Percentiles rank a stretch among this genome's conserved stretches.
Conservation (phyloP, 2,113 vertebrate species). For the Nothoprocta pentlandii region DNA sequence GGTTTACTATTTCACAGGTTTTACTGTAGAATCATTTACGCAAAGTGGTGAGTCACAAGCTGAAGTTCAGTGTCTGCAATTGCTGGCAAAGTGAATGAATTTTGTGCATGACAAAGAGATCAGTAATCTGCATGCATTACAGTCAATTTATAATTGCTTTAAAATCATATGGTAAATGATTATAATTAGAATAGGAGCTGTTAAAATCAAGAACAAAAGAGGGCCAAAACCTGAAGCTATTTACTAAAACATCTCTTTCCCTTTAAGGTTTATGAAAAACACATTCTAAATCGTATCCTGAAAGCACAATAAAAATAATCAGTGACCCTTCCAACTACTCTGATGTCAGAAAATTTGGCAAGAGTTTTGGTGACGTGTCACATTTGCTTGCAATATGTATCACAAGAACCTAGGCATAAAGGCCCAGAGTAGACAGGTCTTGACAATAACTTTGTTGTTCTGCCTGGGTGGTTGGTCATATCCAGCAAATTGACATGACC, state of each 20-base stretch:
- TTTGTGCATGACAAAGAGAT: constrained; percentile 64
- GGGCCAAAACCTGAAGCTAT: constrained; percentile 15
- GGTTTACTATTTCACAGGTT: constrained; percentile 58
- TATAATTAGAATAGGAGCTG: constrained; percentile 47
- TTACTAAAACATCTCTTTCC: not conserved
- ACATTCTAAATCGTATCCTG: not conserved
- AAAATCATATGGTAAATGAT: constrained; percentile 46
- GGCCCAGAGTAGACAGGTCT: not conserved
- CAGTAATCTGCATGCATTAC: constrained; percentile 49
- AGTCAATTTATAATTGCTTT: constrained; percentile 64
- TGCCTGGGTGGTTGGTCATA: not conserved
- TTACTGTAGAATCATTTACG: constrained; percentile 57
- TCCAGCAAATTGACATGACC: constrained; percentile 15
- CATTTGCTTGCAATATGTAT: not conserved
- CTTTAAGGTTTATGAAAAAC: constrained; percentile 27
- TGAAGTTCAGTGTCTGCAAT: constrained; percentile 5
- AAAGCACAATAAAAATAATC: not conserved
- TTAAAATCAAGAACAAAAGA: constrained; percentile 55
- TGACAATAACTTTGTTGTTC: constrained; percentile 11
- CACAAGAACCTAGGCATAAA: not conserved
- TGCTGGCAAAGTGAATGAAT: constrained; percentile 56
- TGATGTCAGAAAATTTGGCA: not conserved
- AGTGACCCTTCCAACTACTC: not conserved
- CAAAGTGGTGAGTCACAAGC: constrained; percentile 64
- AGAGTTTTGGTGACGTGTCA: not conserved